Evolutionary conservation across 2,888 invertebrate species (phyloP), one percentile per base, ranked within the genome.

Genomic region (Cryptocephalus moraei): DNA sequence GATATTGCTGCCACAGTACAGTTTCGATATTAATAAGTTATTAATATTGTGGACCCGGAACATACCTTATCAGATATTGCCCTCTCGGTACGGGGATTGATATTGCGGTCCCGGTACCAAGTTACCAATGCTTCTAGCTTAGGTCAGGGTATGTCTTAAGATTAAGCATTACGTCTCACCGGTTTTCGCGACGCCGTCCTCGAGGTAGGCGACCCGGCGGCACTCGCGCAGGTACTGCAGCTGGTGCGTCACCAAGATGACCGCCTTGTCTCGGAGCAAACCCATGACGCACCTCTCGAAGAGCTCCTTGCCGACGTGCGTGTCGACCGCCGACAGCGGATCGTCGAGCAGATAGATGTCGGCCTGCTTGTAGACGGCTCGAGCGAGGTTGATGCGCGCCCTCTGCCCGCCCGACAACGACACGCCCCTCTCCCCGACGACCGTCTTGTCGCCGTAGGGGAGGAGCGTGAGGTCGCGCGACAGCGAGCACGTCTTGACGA

Each of bases 291-390:
- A 91, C 61, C 84, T 79, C 63, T 93, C 88, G 70, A 93, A 94
- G 56, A 94, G 75, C 68, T 91, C 87, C 4, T 87, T 81, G 1
- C 91, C 90, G 1, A 94, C 93, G 66, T 89, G 87, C 0, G 91
- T 81, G 71, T 94, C 94, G n/a, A 94, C 93, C 0, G 93, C 93
- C 50, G 91, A 86, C 34, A 94, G 73, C 0, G 94, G 93, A 73
- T 94, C 94, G 67, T 94, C 94, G 45, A 94, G 71, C 11, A 94
- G 70, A 65, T 91, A 93, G 54, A 93, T 84, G 57, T 91, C 89
- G 0, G 89, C 84, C 52, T 90, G 80, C 43, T 85, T 82, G 70
- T 92, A 93, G 1, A 92, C 83, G 0, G 91, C 86, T 54, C 93
- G 80, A 0, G 91, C 91, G 41, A 95, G 75, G 48, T 89, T 90